These are phyloP conservation scores for Sminthopsis crassicaudata DNA, from an alignment of 2,113 vertebrate genomes.

Conservation along the genomic window DNA sequence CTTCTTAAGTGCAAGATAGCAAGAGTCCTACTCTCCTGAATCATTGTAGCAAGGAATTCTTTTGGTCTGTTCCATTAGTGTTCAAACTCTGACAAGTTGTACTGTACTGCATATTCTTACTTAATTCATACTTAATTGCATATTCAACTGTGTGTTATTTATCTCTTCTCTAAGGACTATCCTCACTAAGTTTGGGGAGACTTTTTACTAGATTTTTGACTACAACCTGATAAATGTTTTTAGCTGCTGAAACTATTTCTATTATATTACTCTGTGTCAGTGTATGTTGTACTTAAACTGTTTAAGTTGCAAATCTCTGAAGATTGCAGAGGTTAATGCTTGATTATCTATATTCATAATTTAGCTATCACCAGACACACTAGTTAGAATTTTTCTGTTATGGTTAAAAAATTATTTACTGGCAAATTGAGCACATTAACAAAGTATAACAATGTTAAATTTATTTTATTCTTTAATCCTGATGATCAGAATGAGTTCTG, in stretches of 20 bases:
- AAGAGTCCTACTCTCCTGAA: background rate
- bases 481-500: slow-evolving; percentile 94
- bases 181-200: background rate
- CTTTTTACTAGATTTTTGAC: background rate
- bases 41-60: background rate
- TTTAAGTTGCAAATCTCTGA: background rate
- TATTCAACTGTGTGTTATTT: background rate
- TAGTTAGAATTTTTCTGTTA: background rate
- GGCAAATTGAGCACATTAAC: background rate
- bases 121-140: too few species aligned
- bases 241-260: background rate
- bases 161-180: background rate
- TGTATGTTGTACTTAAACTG: background rate
- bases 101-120: too few species aligned
- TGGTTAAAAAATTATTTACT: background rate
- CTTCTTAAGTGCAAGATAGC: background rate
- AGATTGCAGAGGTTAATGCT: background rate
- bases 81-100: background rate
- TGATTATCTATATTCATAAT: background rate
- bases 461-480: slow-evolving; percentile 70
- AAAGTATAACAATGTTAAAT: background rate
- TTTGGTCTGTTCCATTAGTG: background rate
- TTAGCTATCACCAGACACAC: background rate
- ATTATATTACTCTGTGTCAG: background rate
- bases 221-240: background rate